Percentiles rank a stretch among this genome's conserved stretches.
These are phyloP conservation scores for Drusus annulatus DNA, from an alignment of 1,140 invertebrate species.

Conservation along the genomic window DNA sequence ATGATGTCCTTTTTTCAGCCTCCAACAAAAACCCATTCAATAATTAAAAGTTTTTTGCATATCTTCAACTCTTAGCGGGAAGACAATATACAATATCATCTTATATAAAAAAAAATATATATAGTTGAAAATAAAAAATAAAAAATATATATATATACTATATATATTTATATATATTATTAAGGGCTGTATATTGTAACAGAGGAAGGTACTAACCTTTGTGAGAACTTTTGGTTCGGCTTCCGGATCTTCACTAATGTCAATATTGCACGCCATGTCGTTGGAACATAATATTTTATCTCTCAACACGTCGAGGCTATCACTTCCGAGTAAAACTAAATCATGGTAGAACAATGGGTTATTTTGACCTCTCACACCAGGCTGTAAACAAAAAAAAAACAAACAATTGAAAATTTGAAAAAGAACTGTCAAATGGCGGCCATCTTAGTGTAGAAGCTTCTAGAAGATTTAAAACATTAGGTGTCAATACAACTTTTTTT, in stretches of 20 bases:
- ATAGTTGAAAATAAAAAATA: no score
- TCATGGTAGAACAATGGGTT: conserved; percentile 72
- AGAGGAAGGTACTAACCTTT: conserved; percentile 62
- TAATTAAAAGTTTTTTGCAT: no score
- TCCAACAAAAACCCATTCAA: no score
- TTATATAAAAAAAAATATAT: no score
- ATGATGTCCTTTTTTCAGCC: no score
- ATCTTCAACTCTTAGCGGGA: no score
- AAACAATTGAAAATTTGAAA: neutral
- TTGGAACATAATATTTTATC: conserved; percentile 80
- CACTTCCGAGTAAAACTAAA: conserved; percentile 75
- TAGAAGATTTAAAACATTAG: neutral
- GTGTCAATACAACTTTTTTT: no score
- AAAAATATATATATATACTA: no score
- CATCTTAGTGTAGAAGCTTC: neutral
- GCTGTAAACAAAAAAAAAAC: conserved; percentile 42
- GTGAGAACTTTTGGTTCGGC: conserved; percentile 63
- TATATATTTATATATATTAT: no score
- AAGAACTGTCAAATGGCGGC: conserved; percentile 57
- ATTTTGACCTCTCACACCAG: conserved; percentile 43
- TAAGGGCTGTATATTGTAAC: neutral
- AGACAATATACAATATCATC: no score
- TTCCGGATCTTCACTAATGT: conserved; percentile 75
- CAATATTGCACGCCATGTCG: conserved; percentile 75
- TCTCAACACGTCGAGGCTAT: conserved; percentile 76